Evolutionary conservation across 2,797 vertebrate species (phyloP).

Genomic region (Gobionotothen gibberifrons): DNA sequence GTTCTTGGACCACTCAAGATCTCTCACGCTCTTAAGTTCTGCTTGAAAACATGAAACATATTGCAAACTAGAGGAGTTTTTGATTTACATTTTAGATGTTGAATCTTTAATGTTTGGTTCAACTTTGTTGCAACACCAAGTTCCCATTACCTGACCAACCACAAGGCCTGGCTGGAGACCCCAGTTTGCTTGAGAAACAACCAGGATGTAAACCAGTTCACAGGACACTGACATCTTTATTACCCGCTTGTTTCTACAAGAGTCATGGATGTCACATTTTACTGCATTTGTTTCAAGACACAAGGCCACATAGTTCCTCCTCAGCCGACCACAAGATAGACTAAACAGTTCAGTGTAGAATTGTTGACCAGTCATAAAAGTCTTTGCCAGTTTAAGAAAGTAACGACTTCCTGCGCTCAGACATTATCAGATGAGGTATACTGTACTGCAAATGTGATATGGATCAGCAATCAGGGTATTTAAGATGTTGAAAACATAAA

Average conservation of each 20-base stretch:
- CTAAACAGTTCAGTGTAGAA: slow-evolving; percentile 44
- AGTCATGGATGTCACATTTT: slow-evolving; percentile 60
- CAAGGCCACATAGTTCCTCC: slow-evolving; percentile 45
- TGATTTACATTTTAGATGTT: not conserved
- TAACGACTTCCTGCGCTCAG: slow-evolving; percentile 10
- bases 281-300: slow-evolving; percentile 55
- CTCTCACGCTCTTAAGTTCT: not conserved
- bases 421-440: slow-evolving; percentile 19
- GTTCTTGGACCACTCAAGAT: not conserved
- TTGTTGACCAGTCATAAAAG: slow-evolving; percentile 38
- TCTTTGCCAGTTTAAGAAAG: slow-evolving; percentile 16
- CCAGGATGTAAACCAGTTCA: slow-evolving; percentile 52
- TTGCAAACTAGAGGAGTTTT: not conserved
- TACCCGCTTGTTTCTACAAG: slow-evolving; percentile 48
- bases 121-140: slow-evolving; percentile 14
- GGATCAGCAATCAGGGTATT: slow-evolving; percentile 11
- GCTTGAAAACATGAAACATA: not conserved
- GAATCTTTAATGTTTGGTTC: not conserved
- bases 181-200: slow-evolving; percentile 30
- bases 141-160: slow-evolving; percentile 10
- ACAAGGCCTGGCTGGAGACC: slow-evolving; percentile 26
- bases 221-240: slow-evolving; percentile 61
- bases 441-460: slow-evolving; percentile 33
- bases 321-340: slow-evolving; percentile 36
- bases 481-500: slow-evolving; percentile 14